These are phyloP conservation scores for Dunckerocampus dactyliophorus DNA, from an alignment of 2,113 vertebrate genomes.

Conservation along the genomic window DNA sequence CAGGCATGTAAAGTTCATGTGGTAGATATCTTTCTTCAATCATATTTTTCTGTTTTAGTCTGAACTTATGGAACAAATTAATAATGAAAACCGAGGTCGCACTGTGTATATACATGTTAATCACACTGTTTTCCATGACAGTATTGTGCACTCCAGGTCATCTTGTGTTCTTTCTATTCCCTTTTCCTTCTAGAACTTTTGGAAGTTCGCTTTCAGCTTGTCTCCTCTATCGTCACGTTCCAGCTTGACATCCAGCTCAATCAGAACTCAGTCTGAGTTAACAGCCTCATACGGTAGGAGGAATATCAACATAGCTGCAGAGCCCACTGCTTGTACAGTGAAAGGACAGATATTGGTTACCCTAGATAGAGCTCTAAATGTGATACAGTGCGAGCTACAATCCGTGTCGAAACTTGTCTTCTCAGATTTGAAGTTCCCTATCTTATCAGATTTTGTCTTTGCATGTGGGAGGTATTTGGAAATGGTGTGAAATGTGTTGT, in stretches of 20 bases:
- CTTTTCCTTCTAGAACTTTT: constrained; percentile 53
- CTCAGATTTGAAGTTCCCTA: too few relatives aligned
- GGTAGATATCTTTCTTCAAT: background rate
- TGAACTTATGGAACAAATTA: too few relatives aligned
- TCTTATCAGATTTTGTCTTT: too few relatives aligned
- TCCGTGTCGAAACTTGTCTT: too few relatives aligned
- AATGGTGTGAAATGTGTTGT: background rate
- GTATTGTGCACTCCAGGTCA: background rate
- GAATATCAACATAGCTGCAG: background rate
- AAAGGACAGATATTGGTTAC: too few relatives aligned
- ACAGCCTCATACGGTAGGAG: constrained; percentile 64
- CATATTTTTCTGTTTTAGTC: background rate
- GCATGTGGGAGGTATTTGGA: too few relatives aligned
- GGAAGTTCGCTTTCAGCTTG: constrained; percentile 23
- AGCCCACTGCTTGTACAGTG: background rate
- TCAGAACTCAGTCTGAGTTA: constrained; percentile 53
- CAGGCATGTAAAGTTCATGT: constrained; percentile 60
- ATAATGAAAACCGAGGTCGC: too few relatives aligned
- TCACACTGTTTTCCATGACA: too few relatives aligned
- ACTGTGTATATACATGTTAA: too few relatives aligned
- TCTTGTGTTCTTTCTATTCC: constrained; percentile 4
- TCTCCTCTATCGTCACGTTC: constrained; percentile 41
- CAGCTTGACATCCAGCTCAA: constrained; percentile 23
- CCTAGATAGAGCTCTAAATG: too few relatives aligned
- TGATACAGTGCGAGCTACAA: too few relatives aligned